These are phyloP conservation scores for Drosophila ochracea DNA, from an alignment of 2,888 invertebrate species.

Conservation along the genomic window DNA sequence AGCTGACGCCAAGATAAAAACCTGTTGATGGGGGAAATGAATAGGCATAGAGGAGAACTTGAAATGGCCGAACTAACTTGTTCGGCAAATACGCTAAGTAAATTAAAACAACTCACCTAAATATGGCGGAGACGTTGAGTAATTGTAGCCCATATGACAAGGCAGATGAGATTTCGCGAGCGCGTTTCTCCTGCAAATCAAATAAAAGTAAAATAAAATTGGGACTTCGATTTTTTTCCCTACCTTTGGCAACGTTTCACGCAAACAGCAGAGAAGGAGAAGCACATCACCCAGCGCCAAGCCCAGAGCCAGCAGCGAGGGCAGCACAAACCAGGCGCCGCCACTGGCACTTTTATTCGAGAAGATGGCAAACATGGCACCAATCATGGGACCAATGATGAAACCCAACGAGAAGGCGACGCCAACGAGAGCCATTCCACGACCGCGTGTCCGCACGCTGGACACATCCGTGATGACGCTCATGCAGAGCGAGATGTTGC, in stretches of 20 bases:
- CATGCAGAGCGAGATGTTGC: slow-evolving; percentile 97
- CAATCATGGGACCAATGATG: slow-evolving; percentile 97
- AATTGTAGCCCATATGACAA: slow-evolving; percentile 88
- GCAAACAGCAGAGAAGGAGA: slow-evolving; percentile 90
- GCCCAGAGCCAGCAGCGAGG: slow-evolving; percentile 91
- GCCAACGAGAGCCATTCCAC: slow-evolving; percentile 99
- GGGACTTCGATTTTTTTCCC: slow-evolving; percentile 34
- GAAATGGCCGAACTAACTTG: slow-evolving; percentile 36
- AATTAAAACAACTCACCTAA: slow-evolving; percentile 71
- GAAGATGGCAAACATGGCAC: slow-evolving; percentile 93
- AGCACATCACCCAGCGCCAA: slow-evolving; percentile 92
- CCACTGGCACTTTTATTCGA: slow-evolving; percentile 87
- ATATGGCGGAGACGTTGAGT: slow-evolving; percentile 88
- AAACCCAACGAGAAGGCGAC: slow-evolving; percentile 99
- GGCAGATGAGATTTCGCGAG: slow-evolving; percentile 89
- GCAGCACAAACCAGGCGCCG: slow-evolving; percentile 91
- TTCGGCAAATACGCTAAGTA: slow-evolving; percentile 73
- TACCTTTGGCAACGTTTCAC: slow-evolving; percentile 93
- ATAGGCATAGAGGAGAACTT: slow-evolving; percentile 4
- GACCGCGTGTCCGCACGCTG: slow-evolving; percentile 92
- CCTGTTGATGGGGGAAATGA: slow-evolving; percentile 7
- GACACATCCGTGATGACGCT: slow-evolving; percentile 97
- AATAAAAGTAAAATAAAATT: background rate
- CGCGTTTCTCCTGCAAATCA: slow-evolving; percentile 87
- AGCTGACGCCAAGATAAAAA: slow-evolving; percentile 33